Evolutionary conservation across 2,113 vertebrate genomes (phyloP), one percentile per base, ranked within the genome.

Genomic region (Macaca mulatta): DNA sequence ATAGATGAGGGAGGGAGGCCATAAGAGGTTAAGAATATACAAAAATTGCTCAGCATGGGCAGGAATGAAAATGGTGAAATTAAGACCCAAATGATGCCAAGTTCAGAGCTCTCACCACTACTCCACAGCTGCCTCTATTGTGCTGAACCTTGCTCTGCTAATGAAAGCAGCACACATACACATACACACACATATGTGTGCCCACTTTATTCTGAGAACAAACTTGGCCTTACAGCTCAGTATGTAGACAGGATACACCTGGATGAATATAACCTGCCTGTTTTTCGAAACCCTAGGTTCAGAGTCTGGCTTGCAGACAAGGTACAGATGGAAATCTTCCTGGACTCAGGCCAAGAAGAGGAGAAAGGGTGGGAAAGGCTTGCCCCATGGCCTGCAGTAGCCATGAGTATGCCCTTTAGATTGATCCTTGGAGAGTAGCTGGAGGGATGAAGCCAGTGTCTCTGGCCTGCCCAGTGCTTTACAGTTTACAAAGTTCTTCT

Each of bases 211-310:
- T 95, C 97, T 85, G 48, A 95, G 78, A 97, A 98, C 93, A 96
- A 94, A 94, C 89, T 95, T 93, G 72, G 93, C 96, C 89, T 98
- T 74, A 94, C 89, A 97, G 88, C 64, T 96, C 64, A 52, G 72
- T 93, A 78, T 84, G 55, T 92, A 97, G 96, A 96, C 98, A 97
- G 98, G 98, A 98, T 97, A 97, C 97, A 98, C 97, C 98, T 98
- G 97, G 93, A 89, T 0, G 82, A 96, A 86, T 90, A 94, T 94
- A 97, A 91, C 81, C 95, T 95, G 93, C 96, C 93, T 96, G 85
- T 97, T 97, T 98, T 97, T 97, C 94, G 96, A 96, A 98, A 96
- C 16, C 74, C 81, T 85, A 57, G 43, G 77, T 89, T 95, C 85
- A 8, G 93, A 95, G 93, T 90, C 96, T 98, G 96, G 97, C 94